Base-by-base conservation (phyloP, 2,113 vertebrate genomes). In the Glaucomys volans region DNA sequence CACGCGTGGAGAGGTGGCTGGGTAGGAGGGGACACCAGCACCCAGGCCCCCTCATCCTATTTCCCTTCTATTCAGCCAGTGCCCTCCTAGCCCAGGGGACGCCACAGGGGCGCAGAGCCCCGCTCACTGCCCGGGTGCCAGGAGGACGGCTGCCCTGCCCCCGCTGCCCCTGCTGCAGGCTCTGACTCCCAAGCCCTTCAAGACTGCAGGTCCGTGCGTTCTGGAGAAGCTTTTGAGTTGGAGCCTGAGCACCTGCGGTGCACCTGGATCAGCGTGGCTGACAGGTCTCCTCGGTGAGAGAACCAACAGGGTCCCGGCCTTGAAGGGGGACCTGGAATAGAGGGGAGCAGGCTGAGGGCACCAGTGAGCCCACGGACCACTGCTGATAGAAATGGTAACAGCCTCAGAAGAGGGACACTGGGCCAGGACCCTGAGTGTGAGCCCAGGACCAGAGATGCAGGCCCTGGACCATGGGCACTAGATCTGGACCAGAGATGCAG, bases 321-420 rank as follows among this genome's bases (percentile, higher is more conserved):
- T 54, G n/a, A 26, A 57, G 26, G 4, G 12, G 37, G 42, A 52
- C 18, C n/a, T 37, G 20, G 67, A 12, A 14, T 24, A 11, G 42
- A 35, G 42, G 35, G 35, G 9, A 69, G 17, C 30, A 24, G 47
- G n/a, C 62, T 28, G 5, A 20, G 26, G 32, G 47, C 28, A 1
- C 44, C 32, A 0, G 37, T 8, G 0, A 6, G 20, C 12, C 79
- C 52, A 2, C 20, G 4, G 11, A 71, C 40, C 24, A 26, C 10
- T 17, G 47, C 81, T 14, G 1, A 6, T 13, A 11, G 71, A 30
- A 22, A 5, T 16, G 22, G 4, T 0, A 12, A 14, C 52, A 17
- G 44, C 44, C 44, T 4, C 17, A 24, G 28, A 32, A 5, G 4
- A n/a, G n/a, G n/a, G n/a, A n/a, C n/a, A n/a, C 30, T 4, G 12